Conservation (phyloP, 2,113 vertebrate genomes). For the Reinhardtius hippoglossoides region DNA sequence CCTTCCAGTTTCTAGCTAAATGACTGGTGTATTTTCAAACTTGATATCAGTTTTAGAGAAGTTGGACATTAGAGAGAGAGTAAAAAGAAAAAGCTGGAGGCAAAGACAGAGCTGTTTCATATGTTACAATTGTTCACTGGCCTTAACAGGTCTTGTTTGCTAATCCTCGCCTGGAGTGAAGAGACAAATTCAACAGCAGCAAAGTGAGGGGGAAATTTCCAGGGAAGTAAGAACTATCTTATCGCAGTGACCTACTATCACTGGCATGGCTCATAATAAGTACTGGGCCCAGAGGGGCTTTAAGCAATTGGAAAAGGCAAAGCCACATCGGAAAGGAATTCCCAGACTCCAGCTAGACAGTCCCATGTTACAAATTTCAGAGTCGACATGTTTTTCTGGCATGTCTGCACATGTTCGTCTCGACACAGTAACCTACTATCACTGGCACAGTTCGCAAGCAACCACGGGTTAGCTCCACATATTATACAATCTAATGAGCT, state of each 20-base stretch:
- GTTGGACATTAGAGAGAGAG: neutral
- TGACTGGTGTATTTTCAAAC: neutral
- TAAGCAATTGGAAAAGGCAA: constrained; percentile 15
- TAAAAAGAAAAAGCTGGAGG: neutral
- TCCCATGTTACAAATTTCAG: constrained; percentile 45
- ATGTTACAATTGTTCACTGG: neutral
- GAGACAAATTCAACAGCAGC: constrained; percentile 23
- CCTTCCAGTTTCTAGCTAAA: neutral
- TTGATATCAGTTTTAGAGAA: neutral
- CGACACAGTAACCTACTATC: constrained; percentile 73
- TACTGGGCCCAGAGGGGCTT: constrained; percentile 19
- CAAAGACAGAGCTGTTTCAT: neutral
- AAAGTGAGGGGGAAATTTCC: constrained; percentile 39
- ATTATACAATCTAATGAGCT: neutral
- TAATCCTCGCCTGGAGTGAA: constrained; percentile 18
- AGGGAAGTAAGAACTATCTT: constrained; percentile 3
- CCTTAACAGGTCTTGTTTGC: neutral
- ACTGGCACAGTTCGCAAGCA: neutral
- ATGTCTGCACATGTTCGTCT: constrained; percentile 62
- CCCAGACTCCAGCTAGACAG: constrained; percentile 69
- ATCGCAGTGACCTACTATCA: constrained; percentile 50
- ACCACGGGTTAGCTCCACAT: constrained; percentile 19
- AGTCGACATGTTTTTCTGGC: constrained; percentile 43
- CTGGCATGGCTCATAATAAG: neutral
- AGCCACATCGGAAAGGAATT: constrained; percentile 64